These are phyloP conservation scores for Leucophenga maculata DNA, from an alignment of 2,888 invertebrate genomes.

Conservation along the genomic window DNA sequence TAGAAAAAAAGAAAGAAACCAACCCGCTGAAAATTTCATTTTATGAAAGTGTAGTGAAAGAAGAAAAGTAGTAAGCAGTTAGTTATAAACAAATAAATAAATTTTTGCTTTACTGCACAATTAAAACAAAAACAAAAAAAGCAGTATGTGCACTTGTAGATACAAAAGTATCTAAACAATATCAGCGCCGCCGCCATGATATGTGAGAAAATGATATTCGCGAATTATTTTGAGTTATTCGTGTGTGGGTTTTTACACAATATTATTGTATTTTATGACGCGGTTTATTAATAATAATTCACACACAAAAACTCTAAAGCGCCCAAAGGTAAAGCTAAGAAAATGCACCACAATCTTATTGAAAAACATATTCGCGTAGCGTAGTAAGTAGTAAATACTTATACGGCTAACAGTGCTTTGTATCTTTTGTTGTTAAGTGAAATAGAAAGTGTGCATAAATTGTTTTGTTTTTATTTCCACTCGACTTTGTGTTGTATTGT, in stretches of 20 bases:
- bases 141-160: too few species aligned
- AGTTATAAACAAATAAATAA: background rate
- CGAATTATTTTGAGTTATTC: background rate
- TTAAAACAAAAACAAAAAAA: background rate
- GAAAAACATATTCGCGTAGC: too few species aligned
- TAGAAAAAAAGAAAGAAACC: too few species aligned
- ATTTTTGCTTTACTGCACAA: conserved; percentile 14
- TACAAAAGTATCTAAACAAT: conserved; percentile 1
- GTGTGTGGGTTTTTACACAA: background rate
- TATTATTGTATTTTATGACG: conserved; percentile 6
- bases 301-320: too few species aligned
- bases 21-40: background rate
- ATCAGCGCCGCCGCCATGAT: background rate
- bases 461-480: conserved; percentile 13
- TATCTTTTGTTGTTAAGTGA: conserved; percentile 3
- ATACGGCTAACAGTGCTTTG: too few species aligned
- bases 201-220: conserved; percentile 18
- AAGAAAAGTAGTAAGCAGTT: background rate
- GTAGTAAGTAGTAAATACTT: too few species aligned
- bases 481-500: background rate
- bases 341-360: too few species aligned
- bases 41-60: conserved; percentile 6
- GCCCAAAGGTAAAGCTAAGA: too few species aligned
- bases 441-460: conserved; percentile 24
- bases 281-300: background rate